A percentile compares a stretch with the other conserved stretches of the same genome.
Evolutionary conservation across 2,888 invertebrate species (phyloP).

Genomic region (Pocota personata): DNA sequence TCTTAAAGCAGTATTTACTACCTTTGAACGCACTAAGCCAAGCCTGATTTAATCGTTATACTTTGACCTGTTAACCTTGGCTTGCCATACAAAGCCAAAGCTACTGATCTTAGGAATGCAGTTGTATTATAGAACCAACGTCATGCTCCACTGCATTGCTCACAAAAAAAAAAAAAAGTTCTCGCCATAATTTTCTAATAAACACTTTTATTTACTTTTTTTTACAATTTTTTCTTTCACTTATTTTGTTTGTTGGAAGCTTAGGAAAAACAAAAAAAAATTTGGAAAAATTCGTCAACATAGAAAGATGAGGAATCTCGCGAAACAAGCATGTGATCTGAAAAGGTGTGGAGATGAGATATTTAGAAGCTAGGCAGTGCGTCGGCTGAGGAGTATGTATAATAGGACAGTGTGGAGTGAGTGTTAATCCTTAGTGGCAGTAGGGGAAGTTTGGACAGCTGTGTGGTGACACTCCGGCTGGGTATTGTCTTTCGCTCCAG

Average conservation of each 20-base stretch:
- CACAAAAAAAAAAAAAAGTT: background rate
- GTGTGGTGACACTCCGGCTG: conserved; percentile 83
- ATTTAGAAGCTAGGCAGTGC: conserved; percentile 65
- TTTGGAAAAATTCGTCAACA: conserved; percentile 32
- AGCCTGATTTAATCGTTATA: background rate
- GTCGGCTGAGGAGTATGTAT: conserved; percentile 44
- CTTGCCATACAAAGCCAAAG: background rate
- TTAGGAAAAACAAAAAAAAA: conserved; percentile 31
- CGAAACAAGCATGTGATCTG: conserved; percentile 20
- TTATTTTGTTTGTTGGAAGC: conserved; percentile 44
- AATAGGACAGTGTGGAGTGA: background rate
- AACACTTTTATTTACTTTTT: conserved; percentile 39
- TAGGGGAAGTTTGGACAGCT: conserved; percentile 83
- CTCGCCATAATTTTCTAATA: conserved; percentile 1
- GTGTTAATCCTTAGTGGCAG: conserved; percentile 79
- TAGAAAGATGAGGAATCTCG: conserved; percentile 10
- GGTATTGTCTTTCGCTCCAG: conserved; percentile 83
- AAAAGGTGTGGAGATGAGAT: conserved; percentile 28
- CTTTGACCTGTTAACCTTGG: conserved; percentile 56
- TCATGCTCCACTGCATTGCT: no score
- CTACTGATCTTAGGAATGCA: conserved; percentile 5
- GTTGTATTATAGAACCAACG: no score
- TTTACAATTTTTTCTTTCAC: conserved; percentile 24
- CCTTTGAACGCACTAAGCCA: background rate
- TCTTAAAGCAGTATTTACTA: no score